Evolutionary conservation across 2,888 invertebrate genomes (phyloP).

Genomic region (Luperina testacea): DNA sequence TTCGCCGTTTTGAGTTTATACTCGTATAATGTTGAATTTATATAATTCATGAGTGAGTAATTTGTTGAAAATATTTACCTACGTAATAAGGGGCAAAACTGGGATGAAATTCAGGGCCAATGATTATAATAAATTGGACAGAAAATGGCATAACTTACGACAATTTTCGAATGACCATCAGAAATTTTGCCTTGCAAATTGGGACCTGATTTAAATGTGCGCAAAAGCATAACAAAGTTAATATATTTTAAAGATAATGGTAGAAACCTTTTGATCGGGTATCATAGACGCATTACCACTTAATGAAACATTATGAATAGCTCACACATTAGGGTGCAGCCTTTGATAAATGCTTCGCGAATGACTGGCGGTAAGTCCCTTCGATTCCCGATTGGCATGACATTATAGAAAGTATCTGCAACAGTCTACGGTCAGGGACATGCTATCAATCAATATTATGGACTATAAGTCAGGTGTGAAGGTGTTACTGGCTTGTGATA

Average conservation of each 20-base stretch:
- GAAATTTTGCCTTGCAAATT: slow-evolving; percentile 40
- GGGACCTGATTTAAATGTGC: slow-evolving; percentile 36
- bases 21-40: slow-evolving; percentile 18
- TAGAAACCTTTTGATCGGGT: slow-evolving; percentile 64
- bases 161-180: slow-evolving; percentile 41
- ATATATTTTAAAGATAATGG: slow-evolving; percentile 46
- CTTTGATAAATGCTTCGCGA: slow-evolving; percentile 84
- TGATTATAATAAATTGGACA: slow-evolving; percentile 5
- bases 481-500: slow-evolving; percentile 22
- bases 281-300: slow-evolving; percentile 85
- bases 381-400: slow-evolving; percentile 82
- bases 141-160: slow-evolving; percentile 26
- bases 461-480: slow-evolving; percentile 54
- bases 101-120: slow-evolving; percentile 41
- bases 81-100: slow-evolving; percentile 25
- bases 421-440: slow-evolving; percentile 66
- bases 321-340: slow-evolving; percentile 85
- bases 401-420: slow-evolving; percentile 74
- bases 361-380: slow-evolving; percentile 85
- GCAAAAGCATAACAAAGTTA: slow-evolving; percentile 21
- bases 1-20: not conserved
- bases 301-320: slow-evolving; percentile 90
- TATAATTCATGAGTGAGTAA: slow-evolving; percentile 29
- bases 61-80: slow-evolving; percentile 19
- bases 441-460: slow-evolving; percentile 74